phyloP scores from a whole-genome alignment of 1,140 invertebrate species.

The Hestina assimilis region DNA sequence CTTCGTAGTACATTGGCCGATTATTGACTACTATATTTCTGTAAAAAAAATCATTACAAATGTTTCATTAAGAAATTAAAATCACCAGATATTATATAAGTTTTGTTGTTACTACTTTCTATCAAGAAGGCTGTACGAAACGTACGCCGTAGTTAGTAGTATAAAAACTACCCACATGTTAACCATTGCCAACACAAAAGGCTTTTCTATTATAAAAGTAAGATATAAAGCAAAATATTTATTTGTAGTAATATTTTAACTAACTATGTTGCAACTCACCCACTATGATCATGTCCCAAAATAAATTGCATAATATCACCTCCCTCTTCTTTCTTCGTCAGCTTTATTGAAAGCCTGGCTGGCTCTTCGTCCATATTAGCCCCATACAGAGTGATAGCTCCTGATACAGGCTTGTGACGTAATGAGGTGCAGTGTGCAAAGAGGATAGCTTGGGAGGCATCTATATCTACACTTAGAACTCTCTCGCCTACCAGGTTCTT shows the following conservation, averaged over 20 bases:
- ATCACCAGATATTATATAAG: too few relatives aligned
- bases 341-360: slow-evolving; percentile 55
- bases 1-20: slow-evolving; percentile 68
- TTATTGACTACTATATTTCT: slow-evolving; percentile 79
- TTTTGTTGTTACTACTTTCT: too few relatives aligned
- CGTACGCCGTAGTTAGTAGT: too few relatives aligned
- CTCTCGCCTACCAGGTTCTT: slow-evolving; percentile 66
- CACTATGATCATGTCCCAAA: slow-evolving; percentile 48
- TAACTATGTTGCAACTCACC: slow-evolving; percentile 41
- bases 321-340: slow-evolving; percentile 53
- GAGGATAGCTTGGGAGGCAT: slow-evolving; percentile 42
- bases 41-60: slow-evolving; percentile 34
- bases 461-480: slow-evolving; percentile 53
- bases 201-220: too few relatives aligned
- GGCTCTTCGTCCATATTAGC: slow-evolving; percentile 60
- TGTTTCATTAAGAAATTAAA: too few relatives aligned
- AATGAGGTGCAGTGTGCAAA: slow-evolving; percentile 68
- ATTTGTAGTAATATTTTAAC: too few relatives aligned
- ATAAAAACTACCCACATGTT: too few relatives aligned
- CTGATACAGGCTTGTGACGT: slow-evolving; percentile 47
- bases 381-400: slow-evolving; percentile 58
- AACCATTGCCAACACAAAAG: too few relatives aligned
- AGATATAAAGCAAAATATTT: too few relatives aligned
- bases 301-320: slow-evolving; percentile 71
- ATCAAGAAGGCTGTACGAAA: too few relatives aligned